These are phyloP conservation scores for Lepidocyrtoides sp. DNA, from an alignment of 2,888 invertebrate genomes.

Conservation along the genomic window DNA sequence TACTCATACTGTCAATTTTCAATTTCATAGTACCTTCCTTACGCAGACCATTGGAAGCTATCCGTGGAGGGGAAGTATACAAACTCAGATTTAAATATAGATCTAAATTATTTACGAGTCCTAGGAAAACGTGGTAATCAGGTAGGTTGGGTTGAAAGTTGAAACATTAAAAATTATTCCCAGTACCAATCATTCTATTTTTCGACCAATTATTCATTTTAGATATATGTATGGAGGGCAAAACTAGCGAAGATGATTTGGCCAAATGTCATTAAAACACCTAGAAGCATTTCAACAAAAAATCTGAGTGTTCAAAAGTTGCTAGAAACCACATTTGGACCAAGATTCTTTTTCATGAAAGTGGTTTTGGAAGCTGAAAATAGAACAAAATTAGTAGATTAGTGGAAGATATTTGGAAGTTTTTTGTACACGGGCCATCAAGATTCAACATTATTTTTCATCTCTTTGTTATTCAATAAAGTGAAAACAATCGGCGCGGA, in stretches of 20 bases:
- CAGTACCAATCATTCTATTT: no score
- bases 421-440: no score
- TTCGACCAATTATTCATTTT: neutral
- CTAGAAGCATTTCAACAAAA: neutral
- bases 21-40: slow-evolving; percentile 17
- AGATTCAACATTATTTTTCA: no score
- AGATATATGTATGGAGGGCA: slow-evolving; percentile 52
- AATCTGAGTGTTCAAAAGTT: slow-evolving; percentile 10
- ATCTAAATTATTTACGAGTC: neutral
- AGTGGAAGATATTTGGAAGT: no score
- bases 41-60: slow-evolving; percentile 30
- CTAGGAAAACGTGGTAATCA: slow-evolving; percentile 17
- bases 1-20: no score
- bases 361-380: neutral
- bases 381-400: no score
- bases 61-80: neutral
- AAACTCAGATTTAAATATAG: slow-evolving; percentile 2
- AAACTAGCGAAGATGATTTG: neutral
- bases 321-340: slow-evolving; percentile 5
- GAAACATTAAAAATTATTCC: no score
- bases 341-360: neutral
- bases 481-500: no score
- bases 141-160: neutral
- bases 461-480: no score
- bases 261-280: neutral